phyloP scores from a whole-genome alignment of 2,888 invertebrate genomes.

The Lobophora halterata region DNA sequence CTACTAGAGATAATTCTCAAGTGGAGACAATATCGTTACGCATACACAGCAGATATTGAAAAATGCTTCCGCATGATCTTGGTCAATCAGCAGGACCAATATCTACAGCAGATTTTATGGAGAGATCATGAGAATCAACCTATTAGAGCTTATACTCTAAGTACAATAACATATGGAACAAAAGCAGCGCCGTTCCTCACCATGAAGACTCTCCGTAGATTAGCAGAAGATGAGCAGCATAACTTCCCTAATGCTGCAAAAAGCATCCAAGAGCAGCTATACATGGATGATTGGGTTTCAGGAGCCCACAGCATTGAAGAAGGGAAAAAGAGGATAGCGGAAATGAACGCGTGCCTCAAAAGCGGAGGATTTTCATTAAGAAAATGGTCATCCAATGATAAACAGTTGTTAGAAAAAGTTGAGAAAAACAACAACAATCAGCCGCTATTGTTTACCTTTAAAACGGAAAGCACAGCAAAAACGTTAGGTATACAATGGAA shows the following conservation, averaged over 20 bases:
- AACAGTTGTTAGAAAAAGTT: too few relatives aligned
- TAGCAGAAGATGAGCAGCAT: slow-evolving; percentile 17
- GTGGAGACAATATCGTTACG: slow-evolving; percentile 29
- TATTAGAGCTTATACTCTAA: not conserved
- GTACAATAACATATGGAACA: not conserved
- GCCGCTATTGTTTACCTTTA: too few relatives aligned
- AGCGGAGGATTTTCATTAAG: slow-evolving; percentile 24
- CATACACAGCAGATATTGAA: slow-evolving; percentile 29
- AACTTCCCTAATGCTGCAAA: slow-evolving; percentile 8
- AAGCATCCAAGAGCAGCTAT: too few relatives aligned
- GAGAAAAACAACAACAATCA: too few relatives aligned
- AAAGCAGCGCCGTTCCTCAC: slow-evolving; percentile 12
- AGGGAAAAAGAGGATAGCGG: slow-evolving; percentile 9
- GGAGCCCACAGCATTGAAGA: slow-evolving; percentile 9
- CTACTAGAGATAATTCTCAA: slow-evolving; percentile 14
- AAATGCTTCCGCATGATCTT: slow-evolving; percentile 29
- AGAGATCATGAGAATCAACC: slow-evolving; percentile 2
- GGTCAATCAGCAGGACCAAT: slow-evolving; percentile 19
- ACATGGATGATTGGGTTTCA: slow-evolving; percentile 16
- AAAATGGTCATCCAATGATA: slow-evolving; percentile 22
- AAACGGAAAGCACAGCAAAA: too few relatives aligned
- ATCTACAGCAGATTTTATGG: slow-evolving; percentile 31
- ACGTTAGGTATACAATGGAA: too few relatives aligned
- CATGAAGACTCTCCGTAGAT: slow-evolving; percentile 28
- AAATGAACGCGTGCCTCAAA: slow-evolving; percentile 16